Evolutionary conservation across 2,888 invertebrate genomes (phyloP), one percentile per base, ranked within the genome.

Genomic region (Cantharis rufa): DNA sequence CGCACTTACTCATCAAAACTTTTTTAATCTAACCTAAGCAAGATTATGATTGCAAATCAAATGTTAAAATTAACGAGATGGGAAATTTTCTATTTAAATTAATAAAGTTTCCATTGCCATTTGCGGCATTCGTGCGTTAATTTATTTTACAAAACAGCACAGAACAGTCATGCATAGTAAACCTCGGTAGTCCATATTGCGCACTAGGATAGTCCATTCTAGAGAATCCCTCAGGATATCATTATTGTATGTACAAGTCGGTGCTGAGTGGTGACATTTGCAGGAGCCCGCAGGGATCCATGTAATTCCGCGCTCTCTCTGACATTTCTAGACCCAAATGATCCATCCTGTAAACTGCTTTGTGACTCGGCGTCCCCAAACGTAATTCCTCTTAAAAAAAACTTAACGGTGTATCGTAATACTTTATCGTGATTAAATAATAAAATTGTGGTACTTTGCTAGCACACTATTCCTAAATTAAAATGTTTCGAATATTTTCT

Each of bases 181-280:
- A 78, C 76, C 75, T 75, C 74, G 62, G 69, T 69, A 76, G 78
- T 78, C 74, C 78, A 74, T 76, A 63, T 66, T 69, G 21, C 69
- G 69, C 70, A 76, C 66, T 70, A 73, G 74, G 70, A 72, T 71
- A 76, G 77, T 75, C 76, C 78, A 79, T 78, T 80, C 81, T 72
- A 71, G 73, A 48, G 75, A 75, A 71, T 84, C 87, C 86, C 85
- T 71, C 78, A 86, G 85, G 86, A 86, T 85, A 85, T 84, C 85
- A 86, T 86, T 87, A 87, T 87, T 86, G 86, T 86, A 86, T 84
- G 85, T 87, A 86, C 85, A 86, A 87, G 79, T 86, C 84, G 84
- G 83, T 83, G 85, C 84, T 84, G 86, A 87, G 87, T 87, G 87
- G 86, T 87, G 88, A 88, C 88, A 88, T 88, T 88, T 88, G 82